These are phyloP conservation scores for Biston betularia DNA, from an alignment of 2,888 invertebrate species.

Conservation along the genomic window DNA sequence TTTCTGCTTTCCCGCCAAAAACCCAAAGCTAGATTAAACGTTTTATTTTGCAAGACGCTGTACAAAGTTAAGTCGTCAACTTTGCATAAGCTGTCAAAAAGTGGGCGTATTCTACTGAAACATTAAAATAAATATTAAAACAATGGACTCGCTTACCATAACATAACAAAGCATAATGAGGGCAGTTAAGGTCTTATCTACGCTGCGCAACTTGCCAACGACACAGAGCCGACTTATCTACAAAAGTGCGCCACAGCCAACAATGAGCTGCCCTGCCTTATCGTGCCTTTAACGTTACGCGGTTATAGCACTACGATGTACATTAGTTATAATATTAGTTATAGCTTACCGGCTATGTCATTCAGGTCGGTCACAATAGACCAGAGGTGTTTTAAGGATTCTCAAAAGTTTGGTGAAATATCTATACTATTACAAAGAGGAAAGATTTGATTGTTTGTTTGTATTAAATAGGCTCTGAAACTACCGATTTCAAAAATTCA, in stretches of 20 bases:
- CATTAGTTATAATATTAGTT: no score
- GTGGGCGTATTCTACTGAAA: background rate
- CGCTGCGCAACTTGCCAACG: constrained; percentile 22
- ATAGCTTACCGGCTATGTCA: background rate
- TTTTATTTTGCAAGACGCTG: no score
- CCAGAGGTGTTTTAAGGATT: background rate
- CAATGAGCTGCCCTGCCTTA: constrained; percentile 1
- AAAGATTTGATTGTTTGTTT: no score
- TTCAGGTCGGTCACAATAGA: background rate
- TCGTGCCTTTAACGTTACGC: constrained; percentile 5
- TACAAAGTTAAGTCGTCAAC: no score
- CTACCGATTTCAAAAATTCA: no score
- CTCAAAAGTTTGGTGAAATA: no score
- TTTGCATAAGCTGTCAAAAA: no score
- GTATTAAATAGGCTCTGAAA: no score
- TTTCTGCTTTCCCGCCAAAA: no score
- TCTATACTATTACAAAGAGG: no score
- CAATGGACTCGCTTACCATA: constrained; percentile 2
- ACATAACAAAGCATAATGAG: background rate
- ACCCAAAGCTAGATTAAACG: no score
- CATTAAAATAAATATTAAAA: constrained; percentile 4
- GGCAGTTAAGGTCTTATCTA: constrained; percentile 18
- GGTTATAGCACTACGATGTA: background rate
- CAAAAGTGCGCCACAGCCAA: constrained; percentile 16
- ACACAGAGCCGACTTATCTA: constrained; percentile 12